Base-by-base conservation (phyloP, 2,888 invertebrate genomes). In the Schizaphis graminum region DNA sequence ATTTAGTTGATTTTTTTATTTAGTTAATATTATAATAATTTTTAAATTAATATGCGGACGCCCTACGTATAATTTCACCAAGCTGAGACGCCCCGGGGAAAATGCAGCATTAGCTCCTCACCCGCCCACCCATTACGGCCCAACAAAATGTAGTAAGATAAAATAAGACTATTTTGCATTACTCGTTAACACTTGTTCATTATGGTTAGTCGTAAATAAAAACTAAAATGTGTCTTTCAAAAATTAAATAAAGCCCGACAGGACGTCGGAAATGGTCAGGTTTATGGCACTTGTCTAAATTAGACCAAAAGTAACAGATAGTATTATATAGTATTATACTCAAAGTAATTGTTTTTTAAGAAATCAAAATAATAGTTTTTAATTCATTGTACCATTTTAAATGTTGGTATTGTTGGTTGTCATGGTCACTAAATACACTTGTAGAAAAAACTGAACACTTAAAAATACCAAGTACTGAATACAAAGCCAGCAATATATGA, bases 371-470 rank as follows among this genome's bases (percentile, higher is more conserved):
- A 35, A 35, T 35, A 35, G 2, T 77, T 35, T 77, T 77, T 77
- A 21, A 35, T 77, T 77, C 35, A 77, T 35, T 77, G 7, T 35
- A 77, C 35, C 35, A 35, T 77, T 35, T 77, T 77, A 35, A 77
- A 35, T 77, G 77, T 77, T 77, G 77, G 16, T 77, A 77, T 77
- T 77, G 35, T 35, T 77, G 35, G 77, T 77, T 16, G 77, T 21
- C 77, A 77, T 77, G 8, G 77, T 77, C 77, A 77, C 77, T 21
- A 21, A 77, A 77, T 77, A 77, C 21, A 77, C 77, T 77, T 35
- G 77, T 77, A 77, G 77, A 77, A 77, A 77, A 77, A 77, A 77
- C 77, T 21, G 77, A 77, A 77, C 21, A 77, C 35, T 77, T 77
- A 77, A 77, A 77, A 77, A 77, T 77, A 7, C 35, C 16, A 77